Evolutionary conservation across 2,113 vertebrate genomes (phyloP).

Genomic region (Spea multiplicata): DNA sequence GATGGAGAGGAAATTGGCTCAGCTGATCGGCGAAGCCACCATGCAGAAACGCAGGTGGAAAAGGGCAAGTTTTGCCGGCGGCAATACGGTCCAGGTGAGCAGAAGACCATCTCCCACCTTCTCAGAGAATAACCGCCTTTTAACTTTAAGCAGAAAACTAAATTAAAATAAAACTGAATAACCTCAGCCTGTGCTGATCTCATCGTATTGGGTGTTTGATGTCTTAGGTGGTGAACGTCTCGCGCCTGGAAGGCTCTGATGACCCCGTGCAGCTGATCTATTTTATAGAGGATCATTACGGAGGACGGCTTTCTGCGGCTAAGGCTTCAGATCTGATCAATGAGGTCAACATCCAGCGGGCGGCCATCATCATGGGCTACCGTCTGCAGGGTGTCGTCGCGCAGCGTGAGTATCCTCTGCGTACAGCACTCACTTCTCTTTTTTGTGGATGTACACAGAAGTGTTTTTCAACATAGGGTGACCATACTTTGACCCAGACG

Average conservation of each 20-base stretch:
- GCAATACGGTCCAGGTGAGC: constrained; percentile 86
- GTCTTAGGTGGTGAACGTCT: constrained; percentile 83
- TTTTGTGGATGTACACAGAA: too few species aligned
- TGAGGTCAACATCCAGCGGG: constrained; percentile 86
- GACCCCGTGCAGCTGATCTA: constrained; percentile 88
- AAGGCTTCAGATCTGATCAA: constrained; percentile 83
- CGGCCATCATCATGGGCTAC: constrained; percentile 93
- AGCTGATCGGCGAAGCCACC: constrained; percentile 79
- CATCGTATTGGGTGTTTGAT: not conserved
- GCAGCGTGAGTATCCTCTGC: constrained; percentile 77
- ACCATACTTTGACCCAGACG: too few species aligned
- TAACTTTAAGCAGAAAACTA: too few species aligned
- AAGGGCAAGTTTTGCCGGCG: constrained; percentile 80
- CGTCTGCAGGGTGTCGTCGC: constrained; percentile 87
- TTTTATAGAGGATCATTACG: constrained; percentile 85
- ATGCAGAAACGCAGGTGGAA: constrained; percentile 72
- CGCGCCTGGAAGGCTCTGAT: constrained; percentile 73
- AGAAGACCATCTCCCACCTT: not conserved
- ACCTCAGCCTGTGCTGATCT: too few species aligned
- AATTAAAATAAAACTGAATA: too few species aligned
- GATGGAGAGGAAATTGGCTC: constrained; percentile 88
- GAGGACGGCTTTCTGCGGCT: constrained; percentile 78
- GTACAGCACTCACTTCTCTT: not conserved
- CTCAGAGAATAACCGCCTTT: too few species aligned
- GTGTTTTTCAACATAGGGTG: too few species aligned